These are phyloP conservation scores for Drosophila meridiana DNA, from an alignment of 2,888 invertebrate genomes.

Conservation along the genomic window DNA sequence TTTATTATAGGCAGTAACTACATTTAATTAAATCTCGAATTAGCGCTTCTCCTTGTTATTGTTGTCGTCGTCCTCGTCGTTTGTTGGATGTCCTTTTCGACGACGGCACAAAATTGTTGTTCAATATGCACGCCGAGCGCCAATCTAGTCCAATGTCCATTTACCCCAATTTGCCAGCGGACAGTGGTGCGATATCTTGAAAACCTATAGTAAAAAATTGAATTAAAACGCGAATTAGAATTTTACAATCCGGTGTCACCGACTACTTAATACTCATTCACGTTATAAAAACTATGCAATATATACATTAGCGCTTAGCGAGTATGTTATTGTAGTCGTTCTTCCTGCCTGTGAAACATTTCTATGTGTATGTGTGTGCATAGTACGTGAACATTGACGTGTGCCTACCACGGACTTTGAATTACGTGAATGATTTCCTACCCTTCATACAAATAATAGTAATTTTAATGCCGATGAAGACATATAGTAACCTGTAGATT, in stretches of 20 bases:
- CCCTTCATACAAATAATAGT: too few species aligned
- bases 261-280: not conserved
- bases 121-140: not conserved
- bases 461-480: too few species aligned
- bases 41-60: not conserved
- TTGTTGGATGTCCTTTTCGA: slow-evolving; percentile 5
- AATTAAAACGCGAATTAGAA: not conserved
- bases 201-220: not conserved
- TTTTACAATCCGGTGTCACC: not conserved
- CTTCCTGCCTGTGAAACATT: too few species aligned
- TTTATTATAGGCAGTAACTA: slow-evolving; percentile 15
- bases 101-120: not conserved
- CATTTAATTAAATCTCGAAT: slow-evolving; percentile 3
- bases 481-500: too few species aligned
- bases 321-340: too few species aligned
- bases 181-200: not conserved
- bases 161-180: not conserved
- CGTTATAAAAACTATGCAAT: too few species aligned
- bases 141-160: slow-evolving; percentile 2
- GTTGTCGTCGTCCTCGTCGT: not conserved
- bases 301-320: too few species aligned
- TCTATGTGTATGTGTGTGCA: too few species aligned
- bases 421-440: too few species aligned
- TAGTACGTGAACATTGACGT: too few species aligned
- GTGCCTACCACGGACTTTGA: too few species aligned